Conservation (phyloP, 1,140 invertebrate genomes). For the Apis mellifera region DNA sequence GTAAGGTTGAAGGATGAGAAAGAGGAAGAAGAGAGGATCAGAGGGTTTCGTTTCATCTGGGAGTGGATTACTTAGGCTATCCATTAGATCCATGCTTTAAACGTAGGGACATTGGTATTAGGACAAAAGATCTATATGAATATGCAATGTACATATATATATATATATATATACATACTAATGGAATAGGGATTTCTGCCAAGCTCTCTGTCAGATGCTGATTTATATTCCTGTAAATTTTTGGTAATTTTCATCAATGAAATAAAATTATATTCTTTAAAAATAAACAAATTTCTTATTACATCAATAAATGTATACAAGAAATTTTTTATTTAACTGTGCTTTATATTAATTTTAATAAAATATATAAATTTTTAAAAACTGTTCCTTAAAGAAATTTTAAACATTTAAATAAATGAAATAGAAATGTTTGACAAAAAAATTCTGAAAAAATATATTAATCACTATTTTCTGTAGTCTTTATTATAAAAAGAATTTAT, state of each 20-base stretch:
- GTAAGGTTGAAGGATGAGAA: not conserved
- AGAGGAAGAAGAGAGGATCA: not conserved
- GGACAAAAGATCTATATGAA: slow-evolving; percentile 24
- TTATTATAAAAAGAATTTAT: not conserved
- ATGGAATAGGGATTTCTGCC: slow-evolving; percentile 3
- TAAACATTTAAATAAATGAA: too few relatives aligned
- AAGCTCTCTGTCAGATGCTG: not conserved
- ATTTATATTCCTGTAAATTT: not conserved
- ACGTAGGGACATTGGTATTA: slow-evolving; percentile 12
- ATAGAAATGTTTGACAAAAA: too few relatives aligned
- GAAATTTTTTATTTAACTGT: too few relatives aligned
- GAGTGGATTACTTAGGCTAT: slow-evolving; percentile 15
- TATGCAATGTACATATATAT: slow-evolving; percentile 14
- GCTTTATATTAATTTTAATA: too few relatives aligned
- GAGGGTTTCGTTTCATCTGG: slow-evolving; percentile 9
- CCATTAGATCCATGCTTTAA: slow-evolving; percentile 16
- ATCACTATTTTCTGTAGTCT: too few relatives aligned
- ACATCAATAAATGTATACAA: too few relatives aligned
- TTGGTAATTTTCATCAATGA: not conserved
- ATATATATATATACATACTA: not conserved
- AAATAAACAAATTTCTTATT: not conserved
- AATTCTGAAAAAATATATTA: too few relatives aligned
- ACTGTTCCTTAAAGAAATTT: too few relatives aligned
- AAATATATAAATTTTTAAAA: too few relatives aligned
- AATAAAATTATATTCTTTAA: not conserved